Conservation (phyloP, 1,140 invertebrate species). For the Sipha flava region DNA sequence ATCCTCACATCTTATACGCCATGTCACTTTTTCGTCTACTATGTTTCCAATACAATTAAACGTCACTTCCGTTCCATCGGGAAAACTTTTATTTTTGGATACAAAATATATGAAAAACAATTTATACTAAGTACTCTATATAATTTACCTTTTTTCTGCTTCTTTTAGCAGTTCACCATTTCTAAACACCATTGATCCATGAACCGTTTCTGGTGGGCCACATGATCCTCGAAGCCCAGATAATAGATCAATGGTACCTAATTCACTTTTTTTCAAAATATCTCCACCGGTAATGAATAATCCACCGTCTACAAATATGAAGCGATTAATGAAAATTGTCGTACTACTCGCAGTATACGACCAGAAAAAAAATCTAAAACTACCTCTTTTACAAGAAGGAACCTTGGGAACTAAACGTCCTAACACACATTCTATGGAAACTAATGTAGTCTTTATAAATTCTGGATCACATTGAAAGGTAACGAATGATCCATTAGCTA, state of each 20-base stretch:
- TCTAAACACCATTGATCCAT: conserved; percentile 57
- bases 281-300: conserved; percentile 50
- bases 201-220: conserved; percentile 52
- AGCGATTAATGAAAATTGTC: background rate
- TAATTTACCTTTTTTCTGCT: conserved; percentile 40
- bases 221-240: conserved; percentile 48
- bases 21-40: conserved; percentile 63
- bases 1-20: conserved; percentile 73
- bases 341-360: no score
- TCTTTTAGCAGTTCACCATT: conserved; percentile 50
- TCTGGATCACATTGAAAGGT: conserved; percentile 58
- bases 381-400: conserved; percentile 48
- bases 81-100: no score
- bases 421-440: conserved; percentile 56
- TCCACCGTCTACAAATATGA: conserved; percentile 36
- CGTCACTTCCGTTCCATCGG: conserved; percentile 68
- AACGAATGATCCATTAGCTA: conserved; percentile 65
- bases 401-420: conserved; percentile 54
- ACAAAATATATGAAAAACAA: no score
- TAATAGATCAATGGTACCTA: conserved; percentile 50
- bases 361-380: background rate
- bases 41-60: conserved; percentile 71
- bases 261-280: conserved; percentile 54
- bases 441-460: conserved; percentile 46
- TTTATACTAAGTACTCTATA: background rate